A percentile compares a stretch with the other conserved stretches of the same genome.
Evolutionary conservation across 2,113 vertebrate genomes (phyloP).

Genomic region (Urocitellus parryii): DNA sequence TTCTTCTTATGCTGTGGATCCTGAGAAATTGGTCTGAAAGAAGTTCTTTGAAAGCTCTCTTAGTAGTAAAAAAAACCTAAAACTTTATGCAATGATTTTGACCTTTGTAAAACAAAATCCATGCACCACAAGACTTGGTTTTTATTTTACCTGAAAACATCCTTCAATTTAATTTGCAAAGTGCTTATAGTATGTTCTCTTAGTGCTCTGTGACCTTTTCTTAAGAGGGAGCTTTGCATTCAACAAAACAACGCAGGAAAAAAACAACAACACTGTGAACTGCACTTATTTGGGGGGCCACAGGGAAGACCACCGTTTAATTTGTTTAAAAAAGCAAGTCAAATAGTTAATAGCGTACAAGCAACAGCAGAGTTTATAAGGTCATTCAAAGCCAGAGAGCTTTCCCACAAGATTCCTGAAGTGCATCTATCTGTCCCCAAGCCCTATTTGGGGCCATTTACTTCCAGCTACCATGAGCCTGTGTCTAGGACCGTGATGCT

Average conservation of each 20-base stretch:
- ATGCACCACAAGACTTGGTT: constrained; percentile 40
- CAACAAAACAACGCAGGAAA: background rate
- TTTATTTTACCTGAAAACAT: constrained; percentile 62
- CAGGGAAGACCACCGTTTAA: rapidly evolving
- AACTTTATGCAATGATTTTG: constrained; percentile 30
- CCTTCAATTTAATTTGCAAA: constrained; percentile 65
- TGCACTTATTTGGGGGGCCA: background rate
- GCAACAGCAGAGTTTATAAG: background rate
- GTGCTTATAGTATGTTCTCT: background rate
- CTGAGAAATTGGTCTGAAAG: background rate
- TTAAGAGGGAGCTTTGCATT: constrained; percentile 56
- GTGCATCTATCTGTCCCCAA: background rate
- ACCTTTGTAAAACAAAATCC: constrained; percentile 69
- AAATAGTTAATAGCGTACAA: background rate
- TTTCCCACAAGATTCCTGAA: background rate
- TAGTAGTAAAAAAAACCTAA: background rate
- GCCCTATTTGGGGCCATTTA: background rate
- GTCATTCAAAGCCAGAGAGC: background rate
- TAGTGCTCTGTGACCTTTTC: constrained; percentile 52
- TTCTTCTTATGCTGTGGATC: background rate
- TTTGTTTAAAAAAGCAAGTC: constrained; percentile 17
- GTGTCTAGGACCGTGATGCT: rapidly evolving
- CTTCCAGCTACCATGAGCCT: background rate
- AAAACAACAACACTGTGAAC: background rate
- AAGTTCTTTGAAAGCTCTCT: constrained; percentile 14